A percentile compares a stretch with the other conserved stretches of the same genome.
These are phyloP conservation scores for Garra rufa DNA, from an alignment of 2,113 vertebrate species.

Conservation along the genomic window DNA sequence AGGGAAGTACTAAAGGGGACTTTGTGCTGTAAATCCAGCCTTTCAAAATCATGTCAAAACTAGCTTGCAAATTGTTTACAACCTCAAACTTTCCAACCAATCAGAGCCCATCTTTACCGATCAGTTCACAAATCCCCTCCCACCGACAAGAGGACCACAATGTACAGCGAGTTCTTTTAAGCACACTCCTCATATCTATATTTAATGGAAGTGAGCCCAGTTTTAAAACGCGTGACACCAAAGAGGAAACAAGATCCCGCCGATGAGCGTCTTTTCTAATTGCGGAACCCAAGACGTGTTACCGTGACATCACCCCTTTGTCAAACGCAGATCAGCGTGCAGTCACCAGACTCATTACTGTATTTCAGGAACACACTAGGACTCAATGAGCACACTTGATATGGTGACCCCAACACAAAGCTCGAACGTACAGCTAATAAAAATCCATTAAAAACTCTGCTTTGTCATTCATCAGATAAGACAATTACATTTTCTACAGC, in stretches of 20 bases:
- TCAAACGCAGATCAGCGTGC: not conserved
- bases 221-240: slow-evolving; percentile 1
- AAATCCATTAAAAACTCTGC: not conserved
- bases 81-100: slow-evolving; percentile 17
- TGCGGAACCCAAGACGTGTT: slow-evolving; percentile 23
- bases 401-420: not conserved
- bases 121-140: not conserved
- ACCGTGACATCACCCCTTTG: slow-evolving; percentile 27
- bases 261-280: slow-evolving; percentile 13
- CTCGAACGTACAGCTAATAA: not conserved
- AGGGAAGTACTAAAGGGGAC: slow-evolving; percentile 12
- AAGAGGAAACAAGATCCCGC: not conserved
- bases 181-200: slow-evolving; percentile 18
- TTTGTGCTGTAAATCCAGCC: slow-evolving; percentile 33
- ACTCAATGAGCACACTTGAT: slow-evolving; percentile 13
- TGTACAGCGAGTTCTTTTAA: not conserved
- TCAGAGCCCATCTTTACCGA: slow-evolving; percentile 25
- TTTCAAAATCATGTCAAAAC: slow-evolving; percentile 71
- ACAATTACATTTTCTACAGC: not conserved
- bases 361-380: not conserved
- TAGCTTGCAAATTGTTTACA: slow-evolving; percentile 52
- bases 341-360: slow-evolving; percentile 6
- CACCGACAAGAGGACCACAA: not conserved
- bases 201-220: slow-evolving; percentile 23
- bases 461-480: not conserved